Percentiles rank a stretch among this genome's conserved stretches.
phyloP scores from a whole-genome alignment of 2,113 vertebrate genomes.

The Natator depressus region DNA sequence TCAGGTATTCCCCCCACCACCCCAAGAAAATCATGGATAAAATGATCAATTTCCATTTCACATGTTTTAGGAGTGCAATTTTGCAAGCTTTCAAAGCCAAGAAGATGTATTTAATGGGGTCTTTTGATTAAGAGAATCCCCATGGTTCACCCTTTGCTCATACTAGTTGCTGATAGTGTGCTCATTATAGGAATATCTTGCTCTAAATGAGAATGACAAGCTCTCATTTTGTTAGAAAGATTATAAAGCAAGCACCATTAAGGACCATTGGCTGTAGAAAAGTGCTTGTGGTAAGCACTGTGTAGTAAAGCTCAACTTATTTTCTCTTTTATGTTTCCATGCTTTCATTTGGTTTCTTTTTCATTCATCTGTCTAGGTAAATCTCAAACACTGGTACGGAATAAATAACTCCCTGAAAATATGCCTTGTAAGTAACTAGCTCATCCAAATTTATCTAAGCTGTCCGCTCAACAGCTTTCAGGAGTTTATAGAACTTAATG shows the following conservation, averaged over 20 bases:
- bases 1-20: not conserved
- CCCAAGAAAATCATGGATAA: not conserved
- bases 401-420: conserved; percentile 38
- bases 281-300: conserved; percentile 39
- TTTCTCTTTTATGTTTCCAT: conserved; percentile 29
- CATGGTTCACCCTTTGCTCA: conserved; percentile 1
- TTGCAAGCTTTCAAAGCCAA: conserved; percentile 25
- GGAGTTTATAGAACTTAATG: conserved; percentile 25
- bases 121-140: conserved; percentile 15
- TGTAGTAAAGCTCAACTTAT: not conserved
- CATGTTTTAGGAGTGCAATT: not conserved
- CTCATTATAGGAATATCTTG: conserved; percentile 28
- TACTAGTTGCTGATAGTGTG: conserved; percentile 26
- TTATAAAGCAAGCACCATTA: conserved; percentile 51
- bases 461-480: conserved; percentile 1
- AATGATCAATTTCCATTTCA: not conserved
- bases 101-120: conserved; percentile 24
- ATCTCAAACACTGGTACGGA: not conserved
- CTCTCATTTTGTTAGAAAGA: conserved; percentile 54
- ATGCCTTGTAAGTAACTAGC: conserved; percentile 21
- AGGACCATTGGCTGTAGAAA: conserved; percentile 25
- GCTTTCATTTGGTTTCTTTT: conserved; percentile 41
- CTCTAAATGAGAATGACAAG: conserved; percentile 49
- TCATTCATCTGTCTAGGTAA: conserved; percentile 26
- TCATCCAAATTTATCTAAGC: not conserved